Evolutionary conservation across 2,797 vertebrate genomes (phyloP).

Genomic region (Helarctos malayanus): DNA sequence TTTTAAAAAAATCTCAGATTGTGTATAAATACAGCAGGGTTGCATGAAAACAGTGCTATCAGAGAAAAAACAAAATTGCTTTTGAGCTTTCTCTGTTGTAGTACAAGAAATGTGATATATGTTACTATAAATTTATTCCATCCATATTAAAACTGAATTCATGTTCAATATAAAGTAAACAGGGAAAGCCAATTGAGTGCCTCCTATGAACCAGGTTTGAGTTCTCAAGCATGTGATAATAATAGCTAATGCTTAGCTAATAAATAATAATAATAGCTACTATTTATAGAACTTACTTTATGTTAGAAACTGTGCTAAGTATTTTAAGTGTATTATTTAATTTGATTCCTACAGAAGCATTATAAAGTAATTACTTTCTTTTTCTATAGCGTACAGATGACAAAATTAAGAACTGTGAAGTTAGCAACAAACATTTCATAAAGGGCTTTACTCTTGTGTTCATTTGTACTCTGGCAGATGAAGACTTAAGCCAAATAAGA

Average conservation of each 20-base stretch:
- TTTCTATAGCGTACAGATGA: not conserved
- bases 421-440: not conserved
- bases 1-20: not conserved
- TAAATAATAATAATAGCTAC: conserved; percentile 15
- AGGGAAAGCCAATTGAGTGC: not conserved
- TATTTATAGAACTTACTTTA: not conserved
- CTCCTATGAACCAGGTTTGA: conserved; percentile 11
- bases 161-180: conserved; percentile 27
- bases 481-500: not conserved
- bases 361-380: conserved; percentile 10
- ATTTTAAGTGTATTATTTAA: not conserved
- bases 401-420: not conserved
- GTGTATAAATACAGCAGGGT: not conserved
- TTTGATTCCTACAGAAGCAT: not conserved
- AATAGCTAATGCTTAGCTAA: not conserved
- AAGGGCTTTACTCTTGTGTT: not conserved
- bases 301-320: not conserved
- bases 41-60: not conserved
- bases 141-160: not conserved
- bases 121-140: not conserved
- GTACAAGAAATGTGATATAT: not conserved
- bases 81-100: conserved; percentile 34
- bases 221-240: conserved; percentile 14
- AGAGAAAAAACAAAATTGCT: not conserved
- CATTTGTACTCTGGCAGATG: not conserved